Evolutionary conservation across 92 coral and sea anemone species (phyloP).

Genomic region (Phenganax marumi): DNA sequence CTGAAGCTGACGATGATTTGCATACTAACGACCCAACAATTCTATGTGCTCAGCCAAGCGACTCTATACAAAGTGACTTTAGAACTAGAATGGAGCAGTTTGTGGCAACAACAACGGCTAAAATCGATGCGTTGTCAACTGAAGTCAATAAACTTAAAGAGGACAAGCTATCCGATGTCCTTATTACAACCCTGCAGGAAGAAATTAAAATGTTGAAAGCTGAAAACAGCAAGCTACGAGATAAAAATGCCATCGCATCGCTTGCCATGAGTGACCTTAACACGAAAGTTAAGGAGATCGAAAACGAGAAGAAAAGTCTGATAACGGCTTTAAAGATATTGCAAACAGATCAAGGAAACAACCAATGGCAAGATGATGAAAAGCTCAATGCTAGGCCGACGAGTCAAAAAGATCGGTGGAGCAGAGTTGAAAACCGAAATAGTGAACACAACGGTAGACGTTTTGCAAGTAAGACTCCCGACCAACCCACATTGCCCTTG

Average conservation of each 20-base stretch:
- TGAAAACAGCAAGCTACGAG: neutral
- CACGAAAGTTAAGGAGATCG: neutral
- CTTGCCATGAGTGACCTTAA: neutral
- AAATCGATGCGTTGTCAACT: conserved; percentile 2
- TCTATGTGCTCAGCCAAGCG: neutral
- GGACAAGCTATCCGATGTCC: neutral
- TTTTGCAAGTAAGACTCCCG: too few relatives aligned
- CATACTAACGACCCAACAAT: neutral
- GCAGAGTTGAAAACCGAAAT: too few relatives aligned
- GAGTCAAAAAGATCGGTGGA: too few relatives aligned
- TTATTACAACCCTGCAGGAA: neutral
- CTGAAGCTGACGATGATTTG: neutral
- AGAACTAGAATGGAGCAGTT: conserved; percentile 13
- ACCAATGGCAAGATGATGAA: too few relatives aligned
- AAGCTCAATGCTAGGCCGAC: too few relatives aligned
- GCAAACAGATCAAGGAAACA: too few relatives aligned
- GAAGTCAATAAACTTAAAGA: neutral
- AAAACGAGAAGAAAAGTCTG: conserved; percentile 2
- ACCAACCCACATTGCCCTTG: too few relatives aligned
- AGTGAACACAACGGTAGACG: too few relatives aligned
- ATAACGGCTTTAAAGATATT: neutral
- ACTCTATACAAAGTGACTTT: neutral
- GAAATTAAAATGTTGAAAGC: neutral
- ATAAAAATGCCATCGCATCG: neutral
- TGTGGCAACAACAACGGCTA: conserved; percentile 15